Conservation (phyloP, 2,888 invertebrate species). For the Melanostoma scalare region DNA sequence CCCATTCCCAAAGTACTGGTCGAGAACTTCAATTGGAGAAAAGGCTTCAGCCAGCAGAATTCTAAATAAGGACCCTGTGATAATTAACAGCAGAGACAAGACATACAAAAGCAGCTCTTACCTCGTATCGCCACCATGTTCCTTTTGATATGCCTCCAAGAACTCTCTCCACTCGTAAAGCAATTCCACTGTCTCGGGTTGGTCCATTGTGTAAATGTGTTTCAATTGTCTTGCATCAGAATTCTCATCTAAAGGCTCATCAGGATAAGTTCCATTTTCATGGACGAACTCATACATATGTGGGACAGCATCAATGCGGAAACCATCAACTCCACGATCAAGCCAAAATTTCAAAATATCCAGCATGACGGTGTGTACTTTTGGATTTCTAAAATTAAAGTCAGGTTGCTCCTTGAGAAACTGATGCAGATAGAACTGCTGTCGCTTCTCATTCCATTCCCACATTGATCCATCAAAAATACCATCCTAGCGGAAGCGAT, state of each 20-base stretch:
- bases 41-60: slow-evolving; percentile 86
- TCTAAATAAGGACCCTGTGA: background rate
- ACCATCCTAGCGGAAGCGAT: background rate
- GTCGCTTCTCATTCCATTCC: slow-evolving; percentile 85
- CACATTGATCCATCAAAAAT: slow-evolving; percentile 85
- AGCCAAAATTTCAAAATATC: slow-evolving; percentile 88
- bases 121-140: slow-evolving; percentile 79
- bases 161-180: slow-evolving; percentile 84
- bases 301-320: slow-evolving; percentile 87
- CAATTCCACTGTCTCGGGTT: slow-evolving; percentile 84
- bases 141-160: slow-evolving; percentile 81
- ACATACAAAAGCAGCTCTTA: slow-evolving; percentile 17
- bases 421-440: slow-evolving; percentile 88
- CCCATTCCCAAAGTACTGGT: slow-evolving; percentile 84
- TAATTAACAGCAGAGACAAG: too few relatives aligned
- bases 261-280: slow-evolving; percentile 77
- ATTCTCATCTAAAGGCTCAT: slow-evolving; percentile 82
- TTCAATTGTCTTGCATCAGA: slow-evolving; percentile 84
- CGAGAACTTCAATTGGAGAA: slow-evolving; percentile 82
- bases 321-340: slow-evolving; percentile 89
- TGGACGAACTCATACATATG: slow-evolving; percentile 83
- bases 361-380: slow-evolving; percentile 86
- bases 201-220: slow-evolving; percentile 86
- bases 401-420: slow-evolving; percentile 88
- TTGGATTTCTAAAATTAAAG: slow-evolving; percentile 88